Percentiles rank a stretch among this genome's conserved stretches.
Conservation (phyloP, 2,113 vertebrate species). For the Thunnus thynnus region DNA sequence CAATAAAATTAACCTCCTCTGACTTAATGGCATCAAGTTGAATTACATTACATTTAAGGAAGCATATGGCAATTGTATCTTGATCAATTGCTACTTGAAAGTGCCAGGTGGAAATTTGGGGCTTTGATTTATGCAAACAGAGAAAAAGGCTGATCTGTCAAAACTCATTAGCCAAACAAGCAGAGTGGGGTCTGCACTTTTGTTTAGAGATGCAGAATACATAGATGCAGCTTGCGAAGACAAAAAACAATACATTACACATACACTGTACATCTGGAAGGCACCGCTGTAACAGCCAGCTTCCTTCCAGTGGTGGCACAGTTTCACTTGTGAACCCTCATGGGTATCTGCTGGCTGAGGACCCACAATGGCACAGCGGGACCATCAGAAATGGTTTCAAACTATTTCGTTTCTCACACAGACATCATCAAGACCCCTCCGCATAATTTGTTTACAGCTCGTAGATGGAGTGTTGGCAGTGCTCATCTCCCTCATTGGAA, state of each 20-base stretch:
- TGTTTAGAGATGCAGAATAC: conserved; percentile 20
- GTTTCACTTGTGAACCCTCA: neutral
- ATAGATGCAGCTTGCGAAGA: conserved; percentile 15
- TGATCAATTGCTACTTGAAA: conserved; percentile 51
- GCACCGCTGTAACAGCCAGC: neutral
- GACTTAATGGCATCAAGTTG: conserved; percentile 27
- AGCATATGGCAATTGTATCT: conserved; percentile 32
- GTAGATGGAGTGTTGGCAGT: conserved; percentile 67
- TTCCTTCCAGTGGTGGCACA: neutral
- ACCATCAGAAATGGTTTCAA: conserved; percentile 57
- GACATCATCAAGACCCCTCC: conserved; percentile 61
- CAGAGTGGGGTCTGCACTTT: conserved; percentile 10
- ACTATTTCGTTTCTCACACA: conserved; percentile 62
- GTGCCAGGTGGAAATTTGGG: conserved; percentile 55
- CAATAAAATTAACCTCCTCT: conserved; percentile 50
- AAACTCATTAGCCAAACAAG: conserved; percentile 58
- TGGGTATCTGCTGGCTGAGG: conserved; percentile 34
- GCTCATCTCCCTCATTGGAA: conserved; percentile 63
- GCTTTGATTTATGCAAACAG: conserved; percentile 57
- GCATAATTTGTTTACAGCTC: conserved; percentile 76
- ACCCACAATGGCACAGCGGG: conserved; percentile 37
- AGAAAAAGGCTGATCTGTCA: conserved; percentile 52
- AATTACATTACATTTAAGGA: conserved; percentile 43
- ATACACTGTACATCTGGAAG: conserved; percentile 10
- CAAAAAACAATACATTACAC: neutral